phyloP scores from a whole-genome alignment of 2,113 vertebrate genomes.

The Canis aureus region DNA sequence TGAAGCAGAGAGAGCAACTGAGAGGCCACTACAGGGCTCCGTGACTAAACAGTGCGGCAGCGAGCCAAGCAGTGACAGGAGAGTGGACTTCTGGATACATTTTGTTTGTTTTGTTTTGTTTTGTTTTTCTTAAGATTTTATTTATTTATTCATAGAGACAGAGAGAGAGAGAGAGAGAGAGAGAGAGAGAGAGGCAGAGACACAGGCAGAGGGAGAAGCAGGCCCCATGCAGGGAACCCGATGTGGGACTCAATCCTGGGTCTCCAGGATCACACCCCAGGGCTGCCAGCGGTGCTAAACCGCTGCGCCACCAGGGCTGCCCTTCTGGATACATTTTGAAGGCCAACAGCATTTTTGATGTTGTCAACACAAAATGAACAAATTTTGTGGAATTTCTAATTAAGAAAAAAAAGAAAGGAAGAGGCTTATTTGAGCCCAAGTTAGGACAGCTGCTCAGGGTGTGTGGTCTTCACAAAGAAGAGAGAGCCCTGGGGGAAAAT shows the following conservation, averaged over 20 bases:
- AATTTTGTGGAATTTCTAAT: neutral
- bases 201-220: no score
- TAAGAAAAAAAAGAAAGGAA: neutral
- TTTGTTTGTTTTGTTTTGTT: no score
- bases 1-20: neutral
- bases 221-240: no score
- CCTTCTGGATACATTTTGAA: neutral
- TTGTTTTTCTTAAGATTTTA: no score
- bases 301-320: no score
- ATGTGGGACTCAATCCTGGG: no score
- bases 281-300: no score
- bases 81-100: neutral
- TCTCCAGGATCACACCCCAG: no score
- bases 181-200: no score
- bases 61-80: neutral
- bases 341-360: neutral
- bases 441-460: neutral
- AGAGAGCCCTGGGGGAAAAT: neutral
- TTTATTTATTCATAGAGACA: no score
- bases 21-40: neutral
- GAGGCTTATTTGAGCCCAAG: neutral
- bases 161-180: no score
- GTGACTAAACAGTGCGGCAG: neutral
- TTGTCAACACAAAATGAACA: neutral
- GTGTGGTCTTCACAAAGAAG: neutral